Base-by-base conservation (phyloP, 2,888 invertebrate species). In the Oligia latruncula region DNA sequence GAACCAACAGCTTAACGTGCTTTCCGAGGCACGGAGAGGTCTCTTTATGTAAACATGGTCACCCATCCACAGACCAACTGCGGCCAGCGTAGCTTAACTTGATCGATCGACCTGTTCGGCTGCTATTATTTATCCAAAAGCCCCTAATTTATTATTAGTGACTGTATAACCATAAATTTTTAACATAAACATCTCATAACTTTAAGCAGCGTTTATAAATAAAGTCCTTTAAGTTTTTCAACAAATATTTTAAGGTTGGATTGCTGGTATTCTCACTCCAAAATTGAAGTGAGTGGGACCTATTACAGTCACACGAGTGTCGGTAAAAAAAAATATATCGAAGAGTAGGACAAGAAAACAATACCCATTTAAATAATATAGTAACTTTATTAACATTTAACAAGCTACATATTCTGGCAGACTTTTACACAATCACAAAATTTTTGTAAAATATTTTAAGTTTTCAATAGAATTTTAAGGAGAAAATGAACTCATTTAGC, bases 371-470 rank as follows among this genome's bases (percentile, higher is more conserved):
- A 76, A 84, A 67, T 85, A 86, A 78, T 87, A 73, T 87, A 73
- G 71, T 83, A 87, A 82, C 81, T 89, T 89, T 89, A 90, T 90
- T 90, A 76, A 82, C 84, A 82, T 78, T 73, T n/a, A 82, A 75
- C 68, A 82, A 76, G 74, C 77, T 88, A 81, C 82, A 81, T 80
- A 82, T 55, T 84, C 78, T 74, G 70, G 20, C 83, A 74, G 72
- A 74, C 64, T 66, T 74, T 60, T 78, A 62, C 71, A 80, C 80
- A 80, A 81, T 86, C 84, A 88, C 82, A 83, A 77, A 29, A 29
- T 66, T 62, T 52, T 74, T 43, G 6, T 80, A 15, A 62, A 76
- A 46, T 55, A 49, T 71, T 68, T 49, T 17, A 35, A 49, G 60
- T 71, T 64, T 82, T 46, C 9, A 29, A n/a, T n/a, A 67, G 23